phyloP scores from a whole-genome alignment of 2,113 vertebrate genomes.

The Entelurus aequoreus region DNA sequence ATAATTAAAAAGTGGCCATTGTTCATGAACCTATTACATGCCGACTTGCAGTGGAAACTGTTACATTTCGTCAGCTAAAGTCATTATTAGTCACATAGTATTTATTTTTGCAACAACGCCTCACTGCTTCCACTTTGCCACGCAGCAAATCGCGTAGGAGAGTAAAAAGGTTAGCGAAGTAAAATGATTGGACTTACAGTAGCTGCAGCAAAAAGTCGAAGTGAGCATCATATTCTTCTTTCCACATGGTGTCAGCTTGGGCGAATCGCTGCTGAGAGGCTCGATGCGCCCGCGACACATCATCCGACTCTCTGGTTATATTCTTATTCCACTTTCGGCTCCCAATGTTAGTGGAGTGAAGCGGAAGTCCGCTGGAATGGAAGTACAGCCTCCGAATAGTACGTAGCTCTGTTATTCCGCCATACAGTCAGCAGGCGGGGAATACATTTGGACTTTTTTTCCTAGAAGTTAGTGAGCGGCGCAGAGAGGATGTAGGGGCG shows the following conservation, averaged over 20 bases:
- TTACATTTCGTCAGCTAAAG: too few relatives aligned
- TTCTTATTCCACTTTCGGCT: constrained; percentile 4
- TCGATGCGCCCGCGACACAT: constrained; percentile 48
- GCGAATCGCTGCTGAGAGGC: constrained; percentile 38
- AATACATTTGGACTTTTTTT: constrained; percentile 11
- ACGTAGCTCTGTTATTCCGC: constrained; percentile 6
- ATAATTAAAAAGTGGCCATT: not conserved
- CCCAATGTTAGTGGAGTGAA: not conserved
- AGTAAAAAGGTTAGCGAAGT: not conserved
- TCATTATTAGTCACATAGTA: not conserved
- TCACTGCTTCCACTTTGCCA: constrained; percentile 39
- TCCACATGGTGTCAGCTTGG: constrained; percentile 70
- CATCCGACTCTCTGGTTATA: constrained; percentile 29
- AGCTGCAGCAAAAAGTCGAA: constrained; percentile 75
- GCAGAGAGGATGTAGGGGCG: constrained; percentile 62
- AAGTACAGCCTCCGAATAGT: not conserved
- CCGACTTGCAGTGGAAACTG: too few relatives aligned
- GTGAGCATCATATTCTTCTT: constrained; percentile 75
- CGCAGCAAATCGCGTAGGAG: constrained; percentile 39
- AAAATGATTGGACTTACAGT: constrained; percentile 63
- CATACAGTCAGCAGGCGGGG: constrained; percentile 17
- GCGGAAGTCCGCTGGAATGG: constrained; percentile 13
- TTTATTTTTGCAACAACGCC: not conserved
- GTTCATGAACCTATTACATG: not conserved
- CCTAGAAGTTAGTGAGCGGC: constrained; percentile 39